Conservation (phyloP, 2,797 vertebrate species). For the Parambassis ranga region DNA sequence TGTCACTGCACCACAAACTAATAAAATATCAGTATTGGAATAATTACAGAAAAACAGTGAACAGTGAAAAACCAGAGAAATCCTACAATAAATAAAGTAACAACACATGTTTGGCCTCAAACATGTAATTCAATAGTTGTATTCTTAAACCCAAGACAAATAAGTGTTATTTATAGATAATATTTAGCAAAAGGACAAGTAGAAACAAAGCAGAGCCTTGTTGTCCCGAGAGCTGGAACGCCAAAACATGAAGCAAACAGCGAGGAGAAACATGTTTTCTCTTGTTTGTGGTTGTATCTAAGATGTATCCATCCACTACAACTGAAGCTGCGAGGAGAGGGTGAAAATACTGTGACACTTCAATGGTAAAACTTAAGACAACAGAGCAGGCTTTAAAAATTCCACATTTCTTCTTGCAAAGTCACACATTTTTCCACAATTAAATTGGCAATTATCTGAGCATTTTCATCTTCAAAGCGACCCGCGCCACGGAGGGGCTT, state of each 20-base stretch:
- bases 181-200: neutral
- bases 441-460: conserved; percentile 14
- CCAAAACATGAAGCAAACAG: neutral
- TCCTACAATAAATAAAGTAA: neutral
- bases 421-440: conserved; percentile 12
- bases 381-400: neutral
- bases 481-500: neutral
- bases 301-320: neutral
- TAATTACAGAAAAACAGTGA: neutral
- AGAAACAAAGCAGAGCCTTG: neutral
- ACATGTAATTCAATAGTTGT: neutral
- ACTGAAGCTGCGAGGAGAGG: neutral
- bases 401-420: conserved; percentile 3
- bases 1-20: conserved; percentile 16
- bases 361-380: neutral
- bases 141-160: neutral
- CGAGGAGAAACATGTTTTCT: neutral
- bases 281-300: neutral
- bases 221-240: neutral
- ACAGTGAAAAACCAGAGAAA: neutral
- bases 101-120: conserved; percentile 1
- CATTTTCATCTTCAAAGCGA: conserved; percentile 18
- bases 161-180: neutral
- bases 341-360: neutral
- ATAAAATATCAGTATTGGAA: conserved; percentile 14